phyloP scores from a whole-genome alignment of 1,140 invertebrate species.

The Drosophila melanica region DNA sequence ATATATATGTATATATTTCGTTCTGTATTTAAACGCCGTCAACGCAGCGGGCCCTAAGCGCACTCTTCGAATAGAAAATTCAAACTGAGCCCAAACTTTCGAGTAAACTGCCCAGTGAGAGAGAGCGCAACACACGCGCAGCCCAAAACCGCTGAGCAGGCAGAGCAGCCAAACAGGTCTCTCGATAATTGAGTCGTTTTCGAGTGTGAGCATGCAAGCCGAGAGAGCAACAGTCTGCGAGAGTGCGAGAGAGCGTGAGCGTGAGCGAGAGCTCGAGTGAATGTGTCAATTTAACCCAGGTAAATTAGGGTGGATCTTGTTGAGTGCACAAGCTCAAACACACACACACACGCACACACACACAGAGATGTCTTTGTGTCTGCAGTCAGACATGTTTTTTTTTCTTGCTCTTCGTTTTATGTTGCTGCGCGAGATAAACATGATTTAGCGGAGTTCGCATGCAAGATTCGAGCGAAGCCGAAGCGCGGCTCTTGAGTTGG shows the following conservation, averaged over 20 bases:
- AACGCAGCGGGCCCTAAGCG: constrained; percentile 79
- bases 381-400: constrained; percentile 50
- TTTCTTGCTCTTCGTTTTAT: background rate
- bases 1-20: constrained; percentile 2
- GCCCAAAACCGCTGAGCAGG: background rate
- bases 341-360: constrained; percentile 15
- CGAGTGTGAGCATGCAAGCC: background rate
- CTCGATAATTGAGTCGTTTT: constrained; percentile 35
- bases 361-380: constrained; percentile 35
- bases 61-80: constrained; percentile 80
- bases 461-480: constrained; percentile 27
- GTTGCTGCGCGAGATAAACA: constrained; percentile 39
- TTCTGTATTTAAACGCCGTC: constrained; percentile 61
- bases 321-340: constrained; percentile 30
- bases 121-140: constrained; percentile 17
- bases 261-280: constrained; percentile 6
- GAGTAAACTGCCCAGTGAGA: constrained; percentile 8
- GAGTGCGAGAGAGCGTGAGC: constrained; percentile 7
- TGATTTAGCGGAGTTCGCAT: constrained; percentile 50
- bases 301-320: constrained; percentile 74
- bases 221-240: background rate
- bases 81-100: constrained; percentile 63
- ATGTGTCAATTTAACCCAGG: constrained; percentile 36
- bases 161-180: background rate
- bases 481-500: constrained; percentile 44